phyloP scores from a whole-genome alignment of 2,113 vertebrate species.

The Machaerirhynchus nigripectus region DNA sequence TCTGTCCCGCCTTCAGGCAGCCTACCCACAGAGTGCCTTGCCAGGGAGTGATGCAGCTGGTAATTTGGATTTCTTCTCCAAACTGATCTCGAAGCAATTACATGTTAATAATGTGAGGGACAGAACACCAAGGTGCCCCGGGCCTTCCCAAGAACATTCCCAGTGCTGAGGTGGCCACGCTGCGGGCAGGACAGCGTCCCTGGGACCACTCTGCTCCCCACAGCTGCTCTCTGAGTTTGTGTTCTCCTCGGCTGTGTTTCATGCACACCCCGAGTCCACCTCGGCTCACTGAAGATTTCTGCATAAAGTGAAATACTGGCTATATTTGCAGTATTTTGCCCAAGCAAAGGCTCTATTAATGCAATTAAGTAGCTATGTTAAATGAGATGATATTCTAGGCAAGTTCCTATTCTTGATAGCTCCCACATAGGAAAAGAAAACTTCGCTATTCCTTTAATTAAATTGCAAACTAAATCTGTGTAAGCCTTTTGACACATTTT shows the following conservation, averaged over 20 bases:
- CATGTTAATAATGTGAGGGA: background rate
- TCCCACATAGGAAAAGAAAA: background rate
- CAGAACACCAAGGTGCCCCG: background rate
- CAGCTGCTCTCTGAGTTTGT: background rate
- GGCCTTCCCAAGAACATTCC: background rate
- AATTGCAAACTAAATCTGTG: background rate
- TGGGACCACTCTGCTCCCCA: background rate
- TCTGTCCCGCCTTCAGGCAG: background rate
- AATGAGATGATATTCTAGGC: background rate
- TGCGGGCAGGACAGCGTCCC: background rate
- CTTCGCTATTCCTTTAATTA: constrained; percentile 2
- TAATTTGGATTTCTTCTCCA: background rate
- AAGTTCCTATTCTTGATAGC: background rate
- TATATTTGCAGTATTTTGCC: background rate
- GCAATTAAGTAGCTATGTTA: background rate
- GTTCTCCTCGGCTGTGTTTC: background rate
- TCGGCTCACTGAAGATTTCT: background rate
- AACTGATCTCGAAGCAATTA: background rate
- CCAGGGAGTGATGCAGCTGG: background rate
- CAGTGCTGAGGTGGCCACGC: background rate
- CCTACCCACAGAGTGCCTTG: background rate
- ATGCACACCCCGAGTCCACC: background rate
- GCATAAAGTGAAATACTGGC: background rate
- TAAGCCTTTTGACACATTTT: background rate
- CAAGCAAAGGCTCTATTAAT: background rate